Conservation (phyloP, 2,113 vertebrate species). For the Psilopsiagon aymara region DNA sequence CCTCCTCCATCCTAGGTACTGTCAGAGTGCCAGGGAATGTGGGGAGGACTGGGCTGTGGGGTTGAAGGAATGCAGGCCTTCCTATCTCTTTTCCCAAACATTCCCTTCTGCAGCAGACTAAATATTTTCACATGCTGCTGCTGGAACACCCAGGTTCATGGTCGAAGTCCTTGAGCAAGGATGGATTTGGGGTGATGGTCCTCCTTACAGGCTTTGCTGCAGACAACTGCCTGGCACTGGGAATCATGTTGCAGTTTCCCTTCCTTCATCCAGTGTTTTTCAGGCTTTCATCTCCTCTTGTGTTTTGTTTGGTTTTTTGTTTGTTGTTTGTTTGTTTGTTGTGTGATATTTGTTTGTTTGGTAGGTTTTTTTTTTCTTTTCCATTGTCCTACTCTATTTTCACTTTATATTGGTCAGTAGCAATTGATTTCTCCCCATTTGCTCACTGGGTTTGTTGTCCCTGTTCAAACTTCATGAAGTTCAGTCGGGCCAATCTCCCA, state of each 20-base stretch:
- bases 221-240: neutral
- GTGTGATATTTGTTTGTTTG: neutral
- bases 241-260: neutral
- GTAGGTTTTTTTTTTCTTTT: too few species aligned
- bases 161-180: neutral
- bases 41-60: neutral
- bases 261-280: neutral
- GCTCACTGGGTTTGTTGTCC: neutral
- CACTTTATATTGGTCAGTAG: neutral
- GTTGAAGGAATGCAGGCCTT: slow-evolving; percentile 26
- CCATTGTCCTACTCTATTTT: neutral
- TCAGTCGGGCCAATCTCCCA: neutral
- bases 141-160: slow-evolving; percentile 24
- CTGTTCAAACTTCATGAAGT: neutral
- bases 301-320: neutral
- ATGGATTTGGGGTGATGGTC: neutral
- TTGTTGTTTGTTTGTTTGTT: too few species aligned
- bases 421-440: neutral
- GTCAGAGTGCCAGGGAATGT: neutral
- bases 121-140: slow-evolving; percentile 53
- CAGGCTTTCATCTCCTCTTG: neutral
- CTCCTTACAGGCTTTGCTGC: neutral
- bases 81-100: slow-evolving; percentile 60
- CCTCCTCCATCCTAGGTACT: neutral
- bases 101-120: slow-evolving; percentile 52